Conservation (phyloP, 2,113 vertebrate species). For the Ochotona curzoniae region DNA sequence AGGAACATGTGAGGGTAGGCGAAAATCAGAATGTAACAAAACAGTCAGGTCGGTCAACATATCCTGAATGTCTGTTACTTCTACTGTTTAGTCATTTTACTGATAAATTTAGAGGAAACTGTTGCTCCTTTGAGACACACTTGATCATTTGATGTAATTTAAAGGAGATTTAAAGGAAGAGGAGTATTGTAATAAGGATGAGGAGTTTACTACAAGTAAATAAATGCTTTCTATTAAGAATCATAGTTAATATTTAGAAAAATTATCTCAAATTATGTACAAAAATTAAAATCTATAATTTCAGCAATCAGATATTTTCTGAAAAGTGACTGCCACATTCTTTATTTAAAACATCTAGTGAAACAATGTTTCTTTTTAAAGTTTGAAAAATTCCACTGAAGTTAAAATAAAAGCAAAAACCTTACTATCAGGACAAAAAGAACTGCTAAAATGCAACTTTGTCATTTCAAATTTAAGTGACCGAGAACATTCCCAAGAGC, state of each 20-base stretch:
- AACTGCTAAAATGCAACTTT: neutral
- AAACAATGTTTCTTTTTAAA: neutral
- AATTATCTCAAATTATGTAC: neutral
- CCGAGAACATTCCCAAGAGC: neutral
- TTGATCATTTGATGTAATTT: rapidly evolving
- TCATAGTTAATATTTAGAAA: neutral
- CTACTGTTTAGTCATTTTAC: neutral
- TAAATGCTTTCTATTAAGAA: neutral
- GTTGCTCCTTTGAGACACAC: rapidly evolving
- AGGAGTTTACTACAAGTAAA: neutral
- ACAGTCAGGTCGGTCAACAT: too few relatives aligned
- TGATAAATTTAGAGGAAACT: neutral
- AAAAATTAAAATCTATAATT: neutral
- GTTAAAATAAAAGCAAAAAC: neutral
- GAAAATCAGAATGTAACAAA: neutral
- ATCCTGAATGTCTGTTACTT: neutral
- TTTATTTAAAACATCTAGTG: neutral
- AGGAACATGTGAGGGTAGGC: neutral
- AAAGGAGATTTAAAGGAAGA: neutral
- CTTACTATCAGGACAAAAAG: neutral
- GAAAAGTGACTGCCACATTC: neutral
- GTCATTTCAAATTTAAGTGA: neutral
- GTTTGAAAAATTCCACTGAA: neutral
- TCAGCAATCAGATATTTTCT: neutral
- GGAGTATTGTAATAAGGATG: neutral